phyloP scores from a whole-genome alignment of 2,888 invertebrate genomes.

The Rutpela maculata region DNA sequence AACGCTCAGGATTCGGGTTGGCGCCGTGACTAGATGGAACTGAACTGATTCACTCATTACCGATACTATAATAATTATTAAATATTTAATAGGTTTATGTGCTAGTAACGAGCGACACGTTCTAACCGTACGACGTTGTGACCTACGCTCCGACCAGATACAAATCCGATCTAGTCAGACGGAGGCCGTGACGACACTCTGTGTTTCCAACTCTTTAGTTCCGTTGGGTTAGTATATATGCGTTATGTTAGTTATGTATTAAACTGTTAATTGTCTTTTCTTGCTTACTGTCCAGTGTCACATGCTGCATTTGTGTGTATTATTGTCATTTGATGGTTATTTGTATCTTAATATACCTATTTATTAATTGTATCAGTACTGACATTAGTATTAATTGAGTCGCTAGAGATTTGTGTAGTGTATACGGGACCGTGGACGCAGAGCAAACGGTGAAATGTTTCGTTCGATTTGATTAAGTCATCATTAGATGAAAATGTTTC shows the following conservation, averaged over 20 bases:
- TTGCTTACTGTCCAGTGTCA: slow-evolving; percentile 75
- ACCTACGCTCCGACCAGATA: slow-evolving; percentile 43
- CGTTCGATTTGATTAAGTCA: slow-evolving; percentile 54
- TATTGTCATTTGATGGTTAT: slow-evolving; percentile 74
- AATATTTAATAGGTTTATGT: slow-evolving; percentile 60
- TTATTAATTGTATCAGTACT: slow-evolving; percentile 71
- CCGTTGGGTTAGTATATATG: slow-evolving; percentile 62
- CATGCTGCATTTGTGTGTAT: slow-evolving; percentile 74
- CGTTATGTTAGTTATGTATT: slow-evolving; percentile 57
- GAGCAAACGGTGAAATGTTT: slow-evolving; percentile 53
- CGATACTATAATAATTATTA: slow-evolving; percentile 56
- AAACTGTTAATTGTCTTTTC: slow-evolving; percentile 68
- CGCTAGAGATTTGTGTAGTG: slow-evolving; percentile 65
- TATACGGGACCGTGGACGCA: slow-evolving; percentile 58
- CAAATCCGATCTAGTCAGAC: slow-evolving; percentile 30
- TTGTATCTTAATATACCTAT: slow-evolving; percentile 72
- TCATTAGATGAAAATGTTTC: slow-evolving; percentile 52
- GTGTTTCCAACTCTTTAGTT: slow-evolving; percentile 66
- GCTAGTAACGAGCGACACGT: slow-evolving; percentile 62
- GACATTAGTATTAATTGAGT: slow-evolving; percentile 72
- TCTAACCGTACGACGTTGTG: slow-evolving; percentile 55
- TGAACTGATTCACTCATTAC: slow-evolving; percentile 70
- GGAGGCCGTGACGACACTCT: slow-evolving; percentile 61
- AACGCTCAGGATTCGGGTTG: slow-evolving; percentile 49
- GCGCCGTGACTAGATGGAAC: slow-evolving; percentile 64